These are phyloP conservation scores for Drosophila biarmipes DNA, from an alignment of 1,140 invertebrate species.

Conservation along the genomic window DNA sequence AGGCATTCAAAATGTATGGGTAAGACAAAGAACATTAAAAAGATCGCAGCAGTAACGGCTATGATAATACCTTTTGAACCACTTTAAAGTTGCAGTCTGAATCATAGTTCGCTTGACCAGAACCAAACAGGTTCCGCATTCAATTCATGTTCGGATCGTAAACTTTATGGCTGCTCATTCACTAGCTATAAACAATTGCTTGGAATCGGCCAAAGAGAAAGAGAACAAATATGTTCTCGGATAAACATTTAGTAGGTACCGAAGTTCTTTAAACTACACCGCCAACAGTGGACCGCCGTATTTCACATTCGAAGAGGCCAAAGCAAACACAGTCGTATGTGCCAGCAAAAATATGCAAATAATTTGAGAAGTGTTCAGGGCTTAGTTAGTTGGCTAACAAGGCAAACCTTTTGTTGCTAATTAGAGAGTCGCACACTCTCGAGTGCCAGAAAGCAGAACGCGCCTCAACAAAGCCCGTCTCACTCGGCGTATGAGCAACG, in stretches of 20 bases:
- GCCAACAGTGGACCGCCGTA: conserved; percentile 1
- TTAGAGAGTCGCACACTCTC: conserved; percentile 39
- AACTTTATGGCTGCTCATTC: conserved; percentile 31
- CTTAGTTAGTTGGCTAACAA: conserved; percentile 39
- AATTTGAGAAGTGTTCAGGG: conserved; percentile 27
- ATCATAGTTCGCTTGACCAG: conserved; percentile 3
- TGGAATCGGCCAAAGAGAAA: conserved; percentile 9
- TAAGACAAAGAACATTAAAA: not conserved
- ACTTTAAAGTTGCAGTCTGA: conserved; percentile 23
- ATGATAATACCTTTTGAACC: conserved; percentile 1
- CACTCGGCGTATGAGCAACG: conserved; percentile 56
- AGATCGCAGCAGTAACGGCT: not conserved
- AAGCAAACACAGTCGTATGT: conserved; percentile 7
- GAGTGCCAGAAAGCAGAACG: conserved; percentile 40
- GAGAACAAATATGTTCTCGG: not conserved
- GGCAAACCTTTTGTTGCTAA: conserved; percentile 50
- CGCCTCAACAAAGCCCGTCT: conserved; percentile 35
- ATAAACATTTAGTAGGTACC: conserved; percentile 2
- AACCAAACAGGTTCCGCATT: conserved; percentile 20
- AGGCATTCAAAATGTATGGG: not conserved
- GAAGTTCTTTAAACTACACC: conserved; percentile 4
- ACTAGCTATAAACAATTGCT: conserved; percentile 26
- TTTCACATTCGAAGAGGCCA: conserved; percentile 6
- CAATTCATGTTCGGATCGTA: conserved; percentile 21
- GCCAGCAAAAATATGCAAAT: conserved; percentile 45